Conservation (phyloP, 2,113 vertebrate genomes). For the Connochaetes taurinus region DNA sequence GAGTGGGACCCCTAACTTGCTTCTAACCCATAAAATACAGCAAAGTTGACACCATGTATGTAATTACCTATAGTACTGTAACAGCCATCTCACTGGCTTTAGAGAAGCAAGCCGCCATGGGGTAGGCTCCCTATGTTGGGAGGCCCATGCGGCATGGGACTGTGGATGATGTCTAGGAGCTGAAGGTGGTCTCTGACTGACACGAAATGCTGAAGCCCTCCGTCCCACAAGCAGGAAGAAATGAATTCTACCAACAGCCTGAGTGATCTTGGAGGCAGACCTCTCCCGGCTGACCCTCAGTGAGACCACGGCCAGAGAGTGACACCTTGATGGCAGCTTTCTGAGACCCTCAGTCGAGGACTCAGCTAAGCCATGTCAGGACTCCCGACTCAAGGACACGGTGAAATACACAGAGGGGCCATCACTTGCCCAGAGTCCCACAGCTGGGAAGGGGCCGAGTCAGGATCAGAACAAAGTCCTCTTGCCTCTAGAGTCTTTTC, state of each 20-base stretch:
- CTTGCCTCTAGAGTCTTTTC: not conserved
- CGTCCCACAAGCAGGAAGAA: not conserved
- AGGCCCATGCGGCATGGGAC: not conserved
- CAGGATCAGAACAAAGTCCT: not conserved
- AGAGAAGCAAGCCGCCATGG: not conserved
- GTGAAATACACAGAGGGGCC: not conserved
- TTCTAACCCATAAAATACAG: not conserved
- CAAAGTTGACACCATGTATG: rapidly evolving
- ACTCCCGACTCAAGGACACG: not conserved
- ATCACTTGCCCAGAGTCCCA: not conserved
- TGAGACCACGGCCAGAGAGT: not conserved
- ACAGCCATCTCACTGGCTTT: not conserved
- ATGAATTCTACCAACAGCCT: not conserved
- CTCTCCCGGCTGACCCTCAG: not conserved
- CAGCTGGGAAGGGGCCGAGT: not conserved
- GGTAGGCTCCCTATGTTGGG: not conserved
- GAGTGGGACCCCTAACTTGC: not conserved
- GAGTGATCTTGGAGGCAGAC: not conserved
- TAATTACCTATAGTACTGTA: not conserved
- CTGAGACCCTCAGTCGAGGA: not conserved
- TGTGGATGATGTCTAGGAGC: not conserved
- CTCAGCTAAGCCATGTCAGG: too few relatives aligned
- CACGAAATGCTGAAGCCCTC: not conserved
- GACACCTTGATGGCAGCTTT: not conserved
- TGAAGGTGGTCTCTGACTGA: not conserved